Conservation (phyloP, 2,113 vertebrate genomes). For the Strix aluco region DNA sequence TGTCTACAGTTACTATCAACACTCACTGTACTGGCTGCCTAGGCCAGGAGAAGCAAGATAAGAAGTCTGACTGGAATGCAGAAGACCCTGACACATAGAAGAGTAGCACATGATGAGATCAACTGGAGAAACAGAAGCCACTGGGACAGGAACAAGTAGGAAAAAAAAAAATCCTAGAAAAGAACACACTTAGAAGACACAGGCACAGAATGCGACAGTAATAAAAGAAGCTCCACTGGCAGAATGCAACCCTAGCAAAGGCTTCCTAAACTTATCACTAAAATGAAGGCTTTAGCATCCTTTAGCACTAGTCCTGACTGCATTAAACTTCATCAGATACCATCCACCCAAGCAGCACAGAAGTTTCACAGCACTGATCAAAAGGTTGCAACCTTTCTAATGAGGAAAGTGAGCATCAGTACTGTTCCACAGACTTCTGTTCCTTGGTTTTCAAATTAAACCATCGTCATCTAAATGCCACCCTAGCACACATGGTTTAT, state of each 20-base stretch:
- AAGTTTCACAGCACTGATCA: not conserved
- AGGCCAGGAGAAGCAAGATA: not conserved
- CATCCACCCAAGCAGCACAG: not conserved
- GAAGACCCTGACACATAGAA: accelerated
- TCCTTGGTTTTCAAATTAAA: not conserved
- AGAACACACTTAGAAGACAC: not conserved
- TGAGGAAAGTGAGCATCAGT: accelerated
- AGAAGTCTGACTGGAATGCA: not conserved
- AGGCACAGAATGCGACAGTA: accelerated
- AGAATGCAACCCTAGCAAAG: not conserved
- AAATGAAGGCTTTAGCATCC: not conserved
- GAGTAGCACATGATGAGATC: not conserved
- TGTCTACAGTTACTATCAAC: not conserved
- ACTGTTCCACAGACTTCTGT: not conserved
- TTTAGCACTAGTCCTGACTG: not conserved
- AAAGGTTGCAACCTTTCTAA: not conserved
- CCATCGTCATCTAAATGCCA: accelerated
- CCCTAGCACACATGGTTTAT: not conserved
- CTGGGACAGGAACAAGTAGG: not conserved
- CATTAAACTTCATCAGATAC: not conserved
- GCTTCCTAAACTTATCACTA: not conserved
- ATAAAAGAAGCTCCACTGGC: not conserved
- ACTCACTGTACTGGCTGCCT: not conserved
- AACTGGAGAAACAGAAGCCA: not conserved
- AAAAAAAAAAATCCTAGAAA: not conserved